Conservation (phyloP, 2,888 invertebrate species). For the Caenorhabditis doughertyi region DNA sequence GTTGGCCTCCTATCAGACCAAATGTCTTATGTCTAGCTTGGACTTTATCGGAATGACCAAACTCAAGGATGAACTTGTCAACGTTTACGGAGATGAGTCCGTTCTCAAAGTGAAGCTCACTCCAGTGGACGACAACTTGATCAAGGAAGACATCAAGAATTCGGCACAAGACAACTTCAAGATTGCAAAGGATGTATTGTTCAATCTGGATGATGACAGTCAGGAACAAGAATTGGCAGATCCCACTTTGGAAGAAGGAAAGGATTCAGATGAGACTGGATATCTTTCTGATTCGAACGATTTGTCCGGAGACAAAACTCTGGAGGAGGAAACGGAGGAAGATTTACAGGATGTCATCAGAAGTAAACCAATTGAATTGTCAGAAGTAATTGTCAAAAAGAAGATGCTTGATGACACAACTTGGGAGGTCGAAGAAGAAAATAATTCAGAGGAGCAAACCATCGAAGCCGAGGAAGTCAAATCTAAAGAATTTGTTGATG, state of each 20-base stretch:
- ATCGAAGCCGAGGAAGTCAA: neutral
- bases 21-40: slow-evolving; percentile 50
- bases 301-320: no score
- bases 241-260: slow-evolving; percentile 9
- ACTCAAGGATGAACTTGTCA: slow-evolving; percentile 6
- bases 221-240: slow-evolving; percentile 3
- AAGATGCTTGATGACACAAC: no score
- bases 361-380: no score
- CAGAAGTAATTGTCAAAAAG: no score
- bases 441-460: neutral
- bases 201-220: slow-evolving; percentile 7
- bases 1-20: slow-evolving; percentile 49
- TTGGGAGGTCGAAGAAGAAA: neutral
- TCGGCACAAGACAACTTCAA: neutral
- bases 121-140: no score
- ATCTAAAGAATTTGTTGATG: neutral
- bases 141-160: neutral
- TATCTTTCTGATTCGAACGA: no score
- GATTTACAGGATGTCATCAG: no score
- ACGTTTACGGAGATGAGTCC: neutral
- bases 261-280: no score
- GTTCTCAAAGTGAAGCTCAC: neutral
- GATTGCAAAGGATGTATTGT: neutral
- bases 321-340: no score
- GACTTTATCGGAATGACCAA: slow-evolving; percentile 46